Conservation (phyloP, 2,888 invertebrate genomes). For the Phasia obesa region DNA sequence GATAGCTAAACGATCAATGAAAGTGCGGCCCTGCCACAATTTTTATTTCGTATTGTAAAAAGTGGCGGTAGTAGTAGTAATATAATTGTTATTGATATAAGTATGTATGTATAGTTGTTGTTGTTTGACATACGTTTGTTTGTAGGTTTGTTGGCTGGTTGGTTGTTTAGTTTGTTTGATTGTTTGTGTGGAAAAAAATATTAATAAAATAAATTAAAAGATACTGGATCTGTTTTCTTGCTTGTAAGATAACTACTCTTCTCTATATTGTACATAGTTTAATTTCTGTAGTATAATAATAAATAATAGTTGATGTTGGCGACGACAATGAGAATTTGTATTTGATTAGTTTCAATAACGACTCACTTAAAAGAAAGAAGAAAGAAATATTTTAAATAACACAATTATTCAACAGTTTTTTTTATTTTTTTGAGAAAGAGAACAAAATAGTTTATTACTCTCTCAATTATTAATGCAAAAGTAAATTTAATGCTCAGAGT, state of each 20-base stretch:
- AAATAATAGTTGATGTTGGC: slow-evolving; percentile 42
- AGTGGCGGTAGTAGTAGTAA: slow-evolving; percentile 34
- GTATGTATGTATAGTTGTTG: slow-evolving; percentile 28
- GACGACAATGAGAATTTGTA: slow-evolving; percentile 36
- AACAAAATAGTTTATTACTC: slow-evolving; percentile 16
- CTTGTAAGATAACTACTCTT: slow-evolving; percentile 59
- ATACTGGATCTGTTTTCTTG: slow-evolving; percentile 52
- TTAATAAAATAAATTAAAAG: slow-evolving; percentile 55
- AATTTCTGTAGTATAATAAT: slow-evolving; percentile 39
- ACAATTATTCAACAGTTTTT: slow-evolving; percentile 30
- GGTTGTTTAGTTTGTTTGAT: slow-evolving; percentile 12
- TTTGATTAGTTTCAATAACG: slow-evolving; percentile 50
- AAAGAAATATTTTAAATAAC: slow-evolving; percentile 48
- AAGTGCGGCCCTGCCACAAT: slow-evolving; percentile 57
- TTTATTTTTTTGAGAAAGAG: slow-evolving; percentile 16
- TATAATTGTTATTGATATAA: slow-evolving; percentile 39
- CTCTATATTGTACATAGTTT: slow-evolving; percentile 34
- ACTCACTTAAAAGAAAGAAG: slow-evolving; percentile 35
- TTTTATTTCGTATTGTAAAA: slow-evolving; percentile 44
- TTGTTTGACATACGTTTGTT: slow-evolving; percentile 9
- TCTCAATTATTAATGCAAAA: slow-evolving; percentile 21
- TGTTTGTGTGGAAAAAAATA: slow-evolving; percentile 40
- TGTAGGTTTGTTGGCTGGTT: background rate
- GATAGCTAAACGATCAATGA: slow-evolving; percentile 65
- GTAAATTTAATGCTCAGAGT: slow-evolving; percentile 34